Conservation (phyloP, 2,797 vertebrate genomes). For the Gymnoscopelus microlampas region DNA sequence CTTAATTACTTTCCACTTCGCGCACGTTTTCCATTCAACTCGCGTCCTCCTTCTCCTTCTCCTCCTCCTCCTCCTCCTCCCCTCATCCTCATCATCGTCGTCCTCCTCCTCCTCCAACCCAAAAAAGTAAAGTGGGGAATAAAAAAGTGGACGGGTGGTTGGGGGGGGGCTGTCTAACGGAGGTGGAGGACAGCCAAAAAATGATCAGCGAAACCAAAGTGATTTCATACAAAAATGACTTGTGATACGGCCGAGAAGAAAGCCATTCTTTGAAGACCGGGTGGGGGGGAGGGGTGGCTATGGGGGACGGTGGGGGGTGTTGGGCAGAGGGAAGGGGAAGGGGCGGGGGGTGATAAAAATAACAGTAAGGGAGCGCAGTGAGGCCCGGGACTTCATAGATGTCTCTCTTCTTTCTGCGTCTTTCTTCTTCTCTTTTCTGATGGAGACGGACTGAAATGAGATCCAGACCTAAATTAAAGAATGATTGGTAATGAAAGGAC, state of each 20-base stretch:
- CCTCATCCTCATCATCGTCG: no score
- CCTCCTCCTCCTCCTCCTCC: no score
- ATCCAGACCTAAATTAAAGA: conserved; percentile 80
- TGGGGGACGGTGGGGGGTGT: background rate
- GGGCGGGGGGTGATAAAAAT: conserved; percentile 60
- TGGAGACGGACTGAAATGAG: conserved; percentile 70
- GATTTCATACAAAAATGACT: conserved; percentile 52
- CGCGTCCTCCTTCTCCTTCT: conserved; percentile 38
- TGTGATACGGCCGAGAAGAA: conserved; percentile 53
- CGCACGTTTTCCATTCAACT: conserved; percentile 44
- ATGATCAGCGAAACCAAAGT: conserved; percentile 40
- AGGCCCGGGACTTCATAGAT: conserved; percentile 70
- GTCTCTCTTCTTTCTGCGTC: conserved; percentile 55
- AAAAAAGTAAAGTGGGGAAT: no score
- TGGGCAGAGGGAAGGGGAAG: background rate
- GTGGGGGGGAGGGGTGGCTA: background rate
- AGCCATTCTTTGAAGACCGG: conserved; percentile 65
- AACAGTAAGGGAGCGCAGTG: conserved; percentile 69
- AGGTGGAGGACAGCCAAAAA: conserved; percentile 3
- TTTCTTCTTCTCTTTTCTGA: conserved; percentile 68
- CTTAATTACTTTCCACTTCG: conserved; percentile 60
- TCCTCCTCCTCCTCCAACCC: no score
- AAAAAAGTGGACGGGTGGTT: background rate
- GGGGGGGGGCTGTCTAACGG: conserved; percentile 12
- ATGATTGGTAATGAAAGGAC: conserved; percentile 80